Conservation (phyloP, 2,797 vertebrate genomes). For the Anomalospiza imberbis region DNA sequence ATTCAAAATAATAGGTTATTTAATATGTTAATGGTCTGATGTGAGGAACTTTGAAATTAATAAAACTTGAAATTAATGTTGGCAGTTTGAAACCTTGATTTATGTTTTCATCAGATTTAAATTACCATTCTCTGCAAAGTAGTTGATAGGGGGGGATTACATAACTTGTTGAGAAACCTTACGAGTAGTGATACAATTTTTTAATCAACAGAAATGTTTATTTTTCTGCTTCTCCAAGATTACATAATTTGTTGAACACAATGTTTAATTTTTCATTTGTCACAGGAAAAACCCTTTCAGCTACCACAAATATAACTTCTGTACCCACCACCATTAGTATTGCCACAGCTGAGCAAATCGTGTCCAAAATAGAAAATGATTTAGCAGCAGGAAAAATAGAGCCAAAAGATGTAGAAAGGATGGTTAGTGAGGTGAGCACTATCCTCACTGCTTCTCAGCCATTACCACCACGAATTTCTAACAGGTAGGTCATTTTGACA, state of each 20-base stretch:
- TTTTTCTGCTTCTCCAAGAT: not conserved
- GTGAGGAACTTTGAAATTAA: not conserved
- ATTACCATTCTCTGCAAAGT: not conserved
- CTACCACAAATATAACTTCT: not conserved
- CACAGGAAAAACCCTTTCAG: constrained; percentile 42
- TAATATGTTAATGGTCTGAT: not conserved
- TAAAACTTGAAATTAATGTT: not conserved
- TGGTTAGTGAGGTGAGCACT: constrained; percentile 77
- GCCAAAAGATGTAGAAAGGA: constrained; percentile 64
- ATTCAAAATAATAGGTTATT: not conserved
- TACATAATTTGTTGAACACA: not conserved
- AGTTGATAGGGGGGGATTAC: not conserved
- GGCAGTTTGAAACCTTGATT: not conserved
- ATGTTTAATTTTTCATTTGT: constrained; percentile 13
- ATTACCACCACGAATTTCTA: constrained; percentile 75
- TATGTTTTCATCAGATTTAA: not conserved
- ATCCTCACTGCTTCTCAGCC: constrained; percentile 73
- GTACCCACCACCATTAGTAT: not conserved
- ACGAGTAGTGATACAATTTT: not conserved
- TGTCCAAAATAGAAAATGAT: constrained; percentile 70
- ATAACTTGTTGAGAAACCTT: not conserved
- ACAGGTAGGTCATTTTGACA: constrained; percentile 75
- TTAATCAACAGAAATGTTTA: not conserved
- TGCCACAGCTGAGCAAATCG: constrained; percentile 63
- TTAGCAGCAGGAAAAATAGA: constrained; percentile 69